Evolutionary conservation across 2,797 vertebrate species (phyloP), one percentile per base, ranked within the genome.

Genomic region (Cryptoprocta ferox): DNA sequence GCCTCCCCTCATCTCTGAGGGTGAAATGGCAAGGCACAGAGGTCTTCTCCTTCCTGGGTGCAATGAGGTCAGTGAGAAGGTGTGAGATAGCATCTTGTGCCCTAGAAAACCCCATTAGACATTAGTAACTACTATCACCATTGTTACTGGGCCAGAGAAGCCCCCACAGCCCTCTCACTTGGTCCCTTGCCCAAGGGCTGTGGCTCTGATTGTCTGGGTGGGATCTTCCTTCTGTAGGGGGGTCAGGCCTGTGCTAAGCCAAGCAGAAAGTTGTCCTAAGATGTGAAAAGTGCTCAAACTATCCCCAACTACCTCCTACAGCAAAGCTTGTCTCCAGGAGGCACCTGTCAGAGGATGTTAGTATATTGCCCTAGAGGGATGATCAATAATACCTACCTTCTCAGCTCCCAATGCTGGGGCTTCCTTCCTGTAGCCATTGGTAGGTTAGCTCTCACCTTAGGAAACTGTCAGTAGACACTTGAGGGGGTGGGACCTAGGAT

Each of bases 51-150:
- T 6, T 24, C 19, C 35, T 45, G 86, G 12, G 18, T 2, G 1
- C 24, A 0, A 53, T 1, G 28, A 65, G 12, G 61, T 28, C 30
- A 30, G 10, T 66, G 24, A 71, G 19, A 10, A 14, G 0, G 3
- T 9, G 24, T 18, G 8, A 42, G 48, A 45, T 0, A n/a, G 39
- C 18, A 1, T 45, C 16, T 0, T 4, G 1, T 11, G 56, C 10
- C 24, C 4, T 1, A 37, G 45, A 61, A 39, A 61, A 3, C 18
- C 28, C 0, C 8, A 28, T 19, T 0, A 4, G 24, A 63, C 21
- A 9, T 28, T 24, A 45, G 35, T 12, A 61, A 14, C 2, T 19
- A 7, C 11, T 73, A 35, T 68, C 3, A 0, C 5, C 13, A 7
- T 42, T 30, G 28, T n/a, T 48, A n/a, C 7, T 2, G 10, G 37